Evolutionary conservation across 35 echinoderm and acorn worm species (phyloP), one percentile per base, ranked within the genome.

Genomic region (Diadema setosum): DNA sequence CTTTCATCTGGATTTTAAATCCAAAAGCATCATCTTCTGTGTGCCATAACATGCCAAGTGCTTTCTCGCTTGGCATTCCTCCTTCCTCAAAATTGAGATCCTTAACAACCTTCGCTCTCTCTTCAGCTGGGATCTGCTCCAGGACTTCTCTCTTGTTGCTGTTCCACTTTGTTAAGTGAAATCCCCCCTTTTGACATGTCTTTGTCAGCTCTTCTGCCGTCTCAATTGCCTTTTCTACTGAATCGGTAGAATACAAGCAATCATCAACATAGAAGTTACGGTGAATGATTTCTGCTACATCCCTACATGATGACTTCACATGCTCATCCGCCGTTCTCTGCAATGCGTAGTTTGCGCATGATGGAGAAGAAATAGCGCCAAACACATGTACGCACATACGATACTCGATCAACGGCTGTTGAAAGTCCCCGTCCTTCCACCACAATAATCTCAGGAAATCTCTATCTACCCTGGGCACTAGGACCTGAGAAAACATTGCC

Each of bases 41-140:
- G 39, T 49, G 52, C 93, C 93, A 95, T 18, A 58, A 46, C 3
- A 95, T 35, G 9, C 93, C 83, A 1, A 95, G 64, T 6, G 93
- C 78, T 39, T 82, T 45, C 83, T 95, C 93, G 2, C 39, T 56
- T 4, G 88, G 93, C 41, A 91, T 58, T 30, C 82, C 70, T 25
- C 76, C 91, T 43, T 81, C 39, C 83, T 69, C 32, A 14, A 95
- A 32, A 56, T 95, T 65, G 18, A 82, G 11, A 9, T 82, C 32
- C 18, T 42, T 83, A 0, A 90, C 59, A 7, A 31, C 43, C 20
- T 42, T 58, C 17, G 93, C 88, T 50, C 73, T 20, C 14, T 76
- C 39, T 32, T 65, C 57, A 18, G 23, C 46, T 16, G 88, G 88
- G 50, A 95, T 11, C 12, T 56, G 15, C 26, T 95, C 21, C 39